Evolutionary conservation across 2,888 invertebrate genomes (phyloP).

Genomic region (Hydriomena furcata): DNA sequence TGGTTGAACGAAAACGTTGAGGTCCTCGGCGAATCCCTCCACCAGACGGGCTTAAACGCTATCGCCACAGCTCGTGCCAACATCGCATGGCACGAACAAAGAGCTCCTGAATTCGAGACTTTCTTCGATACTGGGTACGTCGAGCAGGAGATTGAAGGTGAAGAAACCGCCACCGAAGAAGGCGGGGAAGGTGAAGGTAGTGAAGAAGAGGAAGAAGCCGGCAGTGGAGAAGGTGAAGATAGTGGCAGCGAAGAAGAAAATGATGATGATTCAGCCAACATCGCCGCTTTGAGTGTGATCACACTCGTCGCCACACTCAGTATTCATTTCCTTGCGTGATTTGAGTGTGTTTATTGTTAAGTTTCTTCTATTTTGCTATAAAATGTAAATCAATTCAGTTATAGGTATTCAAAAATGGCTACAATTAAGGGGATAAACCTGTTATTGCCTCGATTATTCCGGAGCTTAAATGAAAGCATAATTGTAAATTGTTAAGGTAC

Average conservation of each 20-base stretch:
- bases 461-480: too few species aligned
- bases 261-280: conserved; percentile 48
- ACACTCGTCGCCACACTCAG: conserved; percentile 53
- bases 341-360: neutral
- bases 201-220: neutral
- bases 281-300: conserved; percentile 54
- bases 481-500: too few species aligned
- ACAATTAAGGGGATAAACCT: too few species aligned
- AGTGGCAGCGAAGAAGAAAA: neutral
- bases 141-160: conserved; percentile 38
- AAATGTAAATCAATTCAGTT: neutral
- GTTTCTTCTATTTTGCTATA: neutral
- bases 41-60: conserved; percentile 49
- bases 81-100: conserved; percentile 53
- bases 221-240: neutral
- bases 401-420: too few species aligned
- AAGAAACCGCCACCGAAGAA: neutral
- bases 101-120: conserved; percentile 51
- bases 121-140: conserved; percentile 66
- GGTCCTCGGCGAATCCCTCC: conserved; percentile 47
- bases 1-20: conserved; percentile 56
- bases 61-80: conserved; percentile 50
- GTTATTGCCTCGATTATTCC: too few species aligned
- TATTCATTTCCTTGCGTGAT: conserved; percentile 42
- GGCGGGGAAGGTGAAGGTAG: neutral